A percentile compares a stretch with the other conserved stretches of the same genome.
Conservation (phyloP, 2,797 vertebrate genomes). For the Remorina albescens region DNA sequence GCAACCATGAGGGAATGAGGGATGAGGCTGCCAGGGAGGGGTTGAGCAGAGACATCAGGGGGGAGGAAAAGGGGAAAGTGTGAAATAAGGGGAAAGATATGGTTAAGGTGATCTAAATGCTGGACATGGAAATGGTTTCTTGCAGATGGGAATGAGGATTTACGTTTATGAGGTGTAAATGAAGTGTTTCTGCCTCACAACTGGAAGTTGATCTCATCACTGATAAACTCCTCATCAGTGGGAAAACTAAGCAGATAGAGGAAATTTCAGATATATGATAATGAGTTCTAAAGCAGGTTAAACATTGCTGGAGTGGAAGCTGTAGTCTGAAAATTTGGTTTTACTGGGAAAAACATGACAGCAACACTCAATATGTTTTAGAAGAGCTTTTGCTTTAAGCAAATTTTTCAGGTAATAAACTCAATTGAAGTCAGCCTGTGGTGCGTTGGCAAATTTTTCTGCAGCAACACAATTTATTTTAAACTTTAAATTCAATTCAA, state of each 20-base stretch:
- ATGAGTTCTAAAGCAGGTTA: conserved; percentile 12
- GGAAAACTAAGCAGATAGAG: neutral
- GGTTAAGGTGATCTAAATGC: conserved; percentile 35
- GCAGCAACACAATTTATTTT: conserved; percentile 22
- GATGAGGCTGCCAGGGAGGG: conserved; percentile 24
- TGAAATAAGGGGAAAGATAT: conserved; percentile 35
- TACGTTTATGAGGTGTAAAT: conserved; percentile 17
- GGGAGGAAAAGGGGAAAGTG: conserved; percentile 21
- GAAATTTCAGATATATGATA: neutral
- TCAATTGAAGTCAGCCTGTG: neutral
- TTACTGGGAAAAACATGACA: neutral
- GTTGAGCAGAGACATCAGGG: conserved; percentile 12
- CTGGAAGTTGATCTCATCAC: neutral
- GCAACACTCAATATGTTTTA: neutral
- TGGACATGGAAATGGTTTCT: conserved; percentile 16
- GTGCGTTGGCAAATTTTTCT: conserved; percentile 20
- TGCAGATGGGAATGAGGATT: conserved; percentile 21
- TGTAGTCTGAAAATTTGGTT: neutral
- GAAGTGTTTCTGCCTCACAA: neutral
- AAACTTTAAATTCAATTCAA: conserved; percentile 31
- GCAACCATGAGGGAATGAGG: conserved; percentile 15
- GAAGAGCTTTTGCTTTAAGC: neutral
- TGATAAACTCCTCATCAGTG: conserved; percentile 24
- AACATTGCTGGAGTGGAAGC: neutral
- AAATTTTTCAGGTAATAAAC: conserved; percentile 29